Base-by-base conservation (phyloP, 1,140 invertebrate species). In the Globodera rostochiensis region DNA sequence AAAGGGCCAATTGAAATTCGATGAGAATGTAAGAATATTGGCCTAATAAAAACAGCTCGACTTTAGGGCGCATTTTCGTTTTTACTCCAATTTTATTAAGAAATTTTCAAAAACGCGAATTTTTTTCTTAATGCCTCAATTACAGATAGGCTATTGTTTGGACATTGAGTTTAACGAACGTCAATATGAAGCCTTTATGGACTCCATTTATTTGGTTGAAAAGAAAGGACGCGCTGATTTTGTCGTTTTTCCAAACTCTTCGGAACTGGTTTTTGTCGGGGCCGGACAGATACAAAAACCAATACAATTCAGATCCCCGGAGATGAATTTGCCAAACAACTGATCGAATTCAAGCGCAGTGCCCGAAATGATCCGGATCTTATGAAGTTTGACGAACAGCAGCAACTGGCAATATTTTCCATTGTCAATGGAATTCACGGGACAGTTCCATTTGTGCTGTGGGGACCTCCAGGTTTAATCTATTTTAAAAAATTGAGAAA, bases 391-490 rank as follows among this genome's bases (percentile, higher is more conserved):
- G 64, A 78, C 25, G 49, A 78, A 47, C 46, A 69, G 71, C 79
- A 80, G 21, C 70, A 53, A 7, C 36, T 57, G 21, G 79, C 79
- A 36, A 80, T 80, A 11, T 79, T 74, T 47, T 73, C 79, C 45
- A 80, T 80, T 46, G 77, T 74, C 49, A 73, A 21, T 13, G 79
- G 79, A 25, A 21, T 80, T 36, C 79, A 80, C 25, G 76, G 45
- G 6, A 73, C 71, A 5, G 70, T 79, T 46, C 79, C 79, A 25
- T 80, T 75, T 74, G 70, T 80, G 13, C 25, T 80, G 36, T 80
- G 70, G 71, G 79, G 79, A 8, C 79, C 79, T 15, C 79, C 79
- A n/a, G 79, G 74, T 76, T 46, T n/a, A 60, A 70, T 70, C 6
- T 6, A 15, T 46, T 8, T 53, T 25, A 76, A 11, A 45, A 60